Evolutionary conservation across 2,113 vertebrate genomes (phyloP), one percentile per base, ranked within the genome.

Genomic region (Pycnonotus jocosus): DNA sequence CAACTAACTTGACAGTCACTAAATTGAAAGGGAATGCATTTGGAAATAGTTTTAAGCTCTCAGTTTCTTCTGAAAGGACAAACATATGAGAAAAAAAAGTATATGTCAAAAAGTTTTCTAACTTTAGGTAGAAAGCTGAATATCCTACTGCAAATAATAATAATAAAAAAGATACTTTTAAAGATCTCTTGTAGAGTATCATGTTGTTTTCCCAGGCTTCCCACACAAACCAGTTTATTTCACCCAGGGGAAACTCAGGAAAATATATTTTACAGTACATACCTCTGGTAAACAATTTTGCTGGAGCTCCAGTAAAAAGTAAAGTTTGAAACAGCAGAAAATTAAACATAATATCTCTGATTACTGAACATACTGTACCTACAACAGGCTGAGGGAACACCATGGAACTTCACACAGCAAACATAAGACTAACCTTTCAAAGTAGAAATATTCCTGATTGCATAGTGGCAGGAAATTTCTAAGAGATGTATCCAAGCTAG

Each of bases 281-380:
- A 62, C 30, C 20, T 88, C 79, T 93, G 65, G 58, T 85, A 97
- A 97, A 95, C 51, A 96, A 69, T 58, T 96, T 73, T 90, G 37
- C 56, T 89, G 11, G 28, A 81, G 44, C 22, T 70, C 81, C 68
- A 79, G 66, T 88, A 85, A 84, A 92, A 96, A 69, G 21, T 83
- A 88, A 61, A 88, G 45, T 80, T 86, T 87, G 38, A 56, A 96
- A 80, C n/a, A 53, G 30, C 74, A 79, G 37, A 96, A 95, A 95
- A 96, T 93, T 89, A 80, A 96, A 95, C 30, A 71, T 77, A 88
- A 83, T 91, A 42, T 42, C 50, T 93, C 65, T 1, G 0, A 57
- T 95, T 83, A 83, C 76, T 9, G 42, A 66, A 79, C 94, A 86
- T 66, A 53, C 13, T 35, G 79, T 45, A 89, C 28, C 50, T 37